Evolutionary conservation across 1,140 invertebrate species (phyloP).

Genomic region (Zaprionus lachaisei): DNA sequence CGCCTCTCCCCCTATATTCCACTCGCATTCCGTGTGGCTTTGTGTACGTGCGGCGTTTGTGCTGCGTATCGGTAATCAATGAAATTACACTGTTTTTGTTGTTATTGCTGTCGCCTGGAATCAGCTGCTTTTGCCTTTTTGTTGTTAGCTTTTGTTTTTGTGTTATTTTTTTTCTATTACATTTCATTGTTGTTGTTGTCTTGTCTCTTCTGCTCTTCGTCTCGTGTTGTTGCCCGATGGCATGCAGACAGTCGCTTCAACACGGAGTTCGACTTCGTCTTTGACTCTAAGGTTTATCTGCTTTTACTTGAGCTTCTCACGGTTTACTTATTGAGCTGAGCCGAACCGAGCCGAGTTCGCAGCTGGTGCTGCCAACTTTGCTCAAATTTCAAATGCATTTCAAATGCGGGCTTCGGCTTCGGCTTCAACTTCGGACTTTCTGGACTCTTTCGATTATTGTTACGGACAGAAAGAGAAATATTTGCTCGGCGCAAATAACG

Average conservation of each 20-base stretch:
- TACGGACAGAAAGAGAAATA: constrained; percentile 39
- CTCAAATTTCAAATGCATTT: constrained; percentile 55
- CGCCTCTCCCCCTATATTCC: neutral
- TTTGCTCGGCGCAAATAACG: constrained; percentile 38
- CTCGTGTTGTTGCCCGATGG: constrained; percentile 46
- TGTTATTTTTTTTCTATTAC: constrained; percentile 34
- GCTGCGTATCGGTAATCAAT: constrained; percentile 80
- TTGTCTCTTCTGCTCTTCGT: constrained; percentile 31
- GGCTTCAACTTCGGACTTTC: constrained; percentile 4
- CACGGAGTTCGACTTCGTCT: neutral
- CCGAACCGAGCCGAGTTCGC: neutral
- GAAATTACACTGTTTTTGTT: constrained; percentile 74
- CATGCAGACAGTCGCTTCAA: constrained; percentile 43
- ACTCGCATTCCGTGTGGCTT: constrained; percentile 59
- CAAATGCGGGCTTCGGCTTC: constrained; percentile 52
- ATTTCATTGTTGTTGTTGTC: constrained; percentile 18
- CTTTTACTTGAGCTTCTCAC: constrained; percentile 78
- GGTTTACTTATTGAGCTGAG: constrained; percentile 71
- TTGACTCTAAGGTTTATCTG: constrained; percentile 69
- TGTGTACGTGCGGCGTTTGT: constrained; percentile 65
- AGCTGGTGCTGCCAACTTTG: constrained; percentile 56
- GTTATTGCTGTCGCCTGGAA: constrained; percentile 41
- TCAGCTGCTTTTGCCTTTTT: constrained; percentile 43
- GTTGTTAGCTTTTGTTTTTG: constrained; percentile 31
- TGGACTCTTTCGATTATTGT: constrained; percentile 39